A percentile compares a stretch with the other conserved stretches of the same genome.
These are phyloP conservation scores for Struthidea cinerea DNA, from an alignment of 2,113 vertebrate species.

Conservation along the genomic window DNA sequence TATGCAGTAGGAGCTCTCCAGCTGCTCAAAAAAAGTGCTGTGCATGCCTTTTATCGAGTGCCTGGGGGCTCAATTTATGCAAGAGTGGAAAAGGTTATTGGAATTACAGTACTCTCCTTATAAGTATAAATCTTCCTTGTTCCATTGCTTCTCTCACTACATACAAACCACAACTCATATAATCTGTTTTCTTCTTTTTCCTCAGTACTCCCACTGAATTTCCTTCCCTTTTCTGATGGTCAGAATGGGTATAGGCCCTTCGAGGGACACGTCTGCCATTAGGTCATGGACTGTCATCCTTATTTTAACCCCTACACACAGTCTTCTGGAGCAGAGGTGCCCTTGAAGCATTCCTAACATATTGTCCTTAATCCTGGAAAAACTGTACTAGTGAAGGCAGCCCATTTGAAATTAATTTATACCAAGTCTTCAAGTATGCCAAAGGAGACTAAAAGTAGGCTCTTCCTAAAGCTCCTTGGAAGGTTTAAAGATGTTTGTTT, in stretches of 20 bases:
- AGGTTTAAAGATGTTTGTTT: not conserved
- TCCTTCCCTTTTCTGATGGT: not conserved
- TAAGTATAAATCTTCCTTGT: not conserved
- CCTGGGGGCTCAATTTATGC: constrained; percentile 29
- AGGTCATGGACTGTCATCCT: not conserved
- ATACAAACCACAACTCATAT: not conserved
- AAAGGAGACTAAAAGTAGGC: not conserved
- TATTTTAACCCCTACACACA: not conserved
- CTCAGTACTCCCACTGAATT: not conserved
- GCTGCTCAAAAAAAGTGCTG: not conserved
- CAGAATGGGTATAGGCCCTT: not conserved
- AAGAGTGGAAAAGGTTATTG: constrained; percentile 34
- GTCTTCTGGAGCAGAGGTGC: not conserved
- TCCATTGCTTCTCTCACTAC: not conserved
- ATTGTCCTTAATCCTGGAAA: not conserved
- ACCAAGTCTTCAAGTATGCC: not conserved
- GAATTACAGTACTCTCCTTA: not conserved
- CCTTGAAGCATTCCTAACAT: not conserved
- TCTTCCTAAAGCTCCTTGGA: not conserved
- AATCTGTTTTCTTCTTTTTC: not conserved
- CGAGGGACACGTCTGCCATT: not conserved
- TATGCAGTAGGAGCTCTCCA: not conserved
- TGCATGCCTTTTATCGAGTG: not conserved
- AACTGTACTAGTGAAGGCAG: not conserved
- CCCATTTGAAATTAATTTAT: not conserved